Evolutionary conservation across 2,888 invertebrate genomes (phyloP).

Genomic region (Boloria selene): DNA sequence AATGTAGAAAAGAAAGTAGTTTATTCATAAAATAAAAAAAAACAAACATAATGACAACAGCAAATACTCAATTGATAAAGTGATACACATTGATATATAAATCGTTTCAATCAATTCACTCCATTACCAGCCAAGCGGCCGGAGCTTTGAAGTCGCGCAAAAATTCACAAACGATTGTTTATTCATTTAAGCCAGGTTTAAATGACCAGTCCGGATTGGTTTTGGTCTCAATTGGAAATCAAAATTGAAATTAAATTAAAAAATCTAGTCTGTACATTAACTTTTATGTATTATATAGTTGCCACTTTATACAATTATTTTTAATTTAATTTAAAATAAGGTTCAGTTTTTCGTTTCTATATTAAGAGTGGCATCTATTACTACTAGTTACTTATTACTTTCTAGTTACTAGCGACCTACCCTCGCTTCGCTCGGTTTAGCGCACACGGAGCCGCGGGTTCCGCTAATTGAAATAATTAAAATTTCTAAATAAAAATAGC

Average conservation of each 20-base stretch:
- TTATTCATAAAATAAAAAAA: neutral
- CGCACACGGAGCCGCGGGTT: too few species aligned
- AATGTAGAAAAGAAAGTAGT: too few species aligned
- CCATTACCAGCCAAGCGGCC: constrained; percentile 50
- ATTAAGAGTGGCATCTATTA: too few species aligned
- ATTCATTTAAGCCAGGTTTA: constrained; percentile 43
- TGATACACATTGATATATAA: constrained; percentile 46
- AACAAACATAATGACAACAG: neutral
- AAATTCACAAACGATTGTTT: constrained; percentile 41
- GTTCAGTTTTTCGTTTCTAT: too few species aligned
- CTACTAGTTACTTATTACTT: too few species aligned
- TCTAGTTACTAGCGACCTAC: too few species aligned
- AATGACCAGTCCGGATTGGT: constrained; percentile 45
- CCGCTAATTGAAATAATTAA: too few species aligned
- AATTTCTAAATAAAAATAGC: too few species aligned
- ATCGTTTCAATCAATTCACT: constrained; percentile 61
- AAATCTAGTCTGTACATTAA: neutral
- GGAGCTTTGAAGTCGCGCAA: constrained; percentile 44
- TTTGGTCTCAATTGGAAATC: constrained; percentile 32
- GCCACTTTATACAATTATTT: too few species aligned
- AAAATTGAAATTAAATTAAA: constrained; percentile 9
- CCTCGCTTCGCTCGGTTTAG: too few species aligned
- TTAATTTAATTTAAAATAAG: too few species aligned
- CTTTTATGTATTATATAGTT: neutral
- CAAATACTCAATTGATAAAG: constrained; percentile 17